These are phyloP conservation scores for Hemibagrus guttatus DNA, from an alignment of 2,797 vertebrate species.

Conservation along the genomic window DNA sequence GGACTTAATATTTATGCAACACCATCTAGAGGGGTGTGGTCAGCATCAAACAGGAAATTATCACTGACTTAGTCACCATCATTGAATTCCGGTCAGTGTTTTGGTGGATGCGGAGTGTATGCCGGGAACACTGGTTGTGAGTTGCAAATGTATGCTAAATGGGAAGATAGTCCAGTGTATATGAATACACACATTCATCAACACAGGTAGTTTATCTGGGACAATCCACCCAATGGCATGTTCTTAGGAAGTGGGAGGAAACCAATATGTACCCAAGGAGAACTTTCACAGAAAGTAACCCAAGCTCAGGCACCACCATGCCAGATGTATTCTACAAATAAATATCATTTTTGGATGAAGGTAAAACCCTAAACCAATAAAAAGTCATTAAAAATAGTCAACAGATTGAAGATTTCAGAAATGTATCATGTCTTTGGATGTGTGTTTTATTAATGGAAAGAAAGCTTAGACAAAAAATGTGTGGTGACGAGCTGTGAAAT, in stretches of 20 bases:
- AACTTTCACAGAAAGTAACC: neutral
- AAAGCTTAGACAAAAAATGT: neutral
- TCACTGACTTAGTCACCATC: neutral
- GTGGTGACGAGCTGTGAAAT: neutral
- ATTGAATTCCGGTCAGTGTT: neutral
- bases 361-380: neutral
- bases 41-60: neutral
- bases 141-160: neutral
- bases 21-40: neutral
- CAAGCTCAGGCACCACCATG: neutral
- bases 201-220: neutral
- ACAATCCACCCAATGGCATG: neutral
- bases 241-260: neutral
- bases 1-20: neutral
- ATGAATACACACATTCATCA: neutral
- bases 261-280: neutral
- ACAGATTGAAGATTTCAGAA: neutral
- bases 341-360: neutral
- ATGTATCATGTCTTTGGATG: neutral
- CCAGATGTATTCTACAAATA: neutral
- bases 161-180: neutral
- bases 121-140: neutral
- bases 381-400: neutral
- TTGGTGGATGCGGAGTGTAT: neutral
- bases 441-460: neutral